These are phyloP conservation scores for Leucoraja ocellata DNA, from an alignment of 2,797 vertebrate species.

Conservation along the genomic window DNA sequence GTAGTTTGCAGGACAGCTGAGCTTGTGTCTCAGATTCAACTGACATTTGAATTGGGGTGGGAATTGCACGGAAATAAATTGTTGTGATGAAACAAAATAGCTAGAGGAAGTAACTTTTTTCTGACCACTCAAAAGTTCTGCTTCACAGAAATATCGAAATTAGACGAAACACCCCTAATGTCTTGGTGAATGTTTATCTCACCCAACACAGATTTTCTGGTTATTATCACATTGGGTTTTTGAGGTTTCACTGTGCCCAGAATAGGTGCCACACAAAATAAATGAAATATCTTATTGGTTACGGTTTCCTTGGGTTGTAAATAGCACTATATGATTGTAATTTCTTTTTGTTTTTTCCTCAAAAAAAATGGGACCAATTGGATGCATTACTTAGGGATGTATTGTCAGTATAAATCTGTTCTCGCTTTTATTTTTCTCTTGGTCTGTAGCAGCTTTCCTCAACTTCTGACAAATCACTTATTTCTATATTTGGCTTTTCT, in stretches of 20 bases:
- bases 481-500: neutral
- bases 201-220: too few species aligned
- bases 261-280: too few species aligned
- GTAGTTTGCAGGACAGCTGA: slow-evolving; percentile 42
- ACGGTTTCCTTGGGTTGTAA: neutral
- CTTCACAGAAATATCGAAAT: neutral
- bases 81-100: neutral
- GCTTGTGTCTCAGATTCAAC: neutral
- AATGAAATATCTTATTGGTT: neutral
- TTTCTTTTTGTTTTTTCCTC: neutral
- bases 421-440: neutral
- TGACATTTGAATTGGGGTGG: neutral
- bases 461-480: neutral
- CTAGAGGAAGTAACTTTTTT: neutral
- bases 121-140: neutral
- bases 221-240: too few species aligned
- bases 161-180: too few species aligned
- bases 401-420: neutral
- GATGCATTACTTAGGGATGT: neutral
- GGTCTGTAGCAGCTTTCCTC: neutral
- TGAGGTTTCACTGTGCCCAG: too few species aligned
- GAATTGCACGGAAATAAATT: neutral
- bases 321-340: neutral
- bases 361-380: neutral
- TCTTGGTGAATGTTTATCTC: too few species aligned